Conservation (phyloP, 2,888 invertebrate species). For the Subacronicta megacephala region DNA sequence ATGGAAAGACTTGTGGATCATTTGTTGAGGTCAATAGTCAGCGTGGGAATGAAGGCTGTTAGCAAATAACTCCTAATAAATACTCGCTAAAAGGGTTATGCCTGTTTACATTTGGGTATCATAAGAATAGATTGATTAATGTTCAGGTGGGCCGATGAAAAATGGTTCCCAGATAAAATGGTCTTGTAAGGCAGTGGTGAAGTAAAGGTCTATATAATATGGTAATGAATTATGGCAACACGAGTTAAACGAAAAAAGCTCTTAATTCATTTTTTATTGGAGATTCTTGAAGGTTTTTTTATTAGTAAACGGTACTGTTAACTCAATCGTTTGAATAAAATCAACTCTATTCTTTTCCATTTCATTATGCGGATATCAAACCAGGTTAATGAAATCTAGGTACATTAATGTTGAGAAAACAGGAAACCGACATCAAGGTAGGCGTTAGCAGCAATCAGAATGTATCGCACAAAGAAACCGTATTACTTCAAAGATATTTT, state of each 20-base stretch:
- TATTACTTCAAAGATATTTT: too few species aligned
- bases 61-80: slow-evolving; percentile 57
- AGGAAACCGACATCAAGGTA: too few species aligned
- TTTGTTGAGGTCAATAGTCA: slow-evolving; percentile 7
- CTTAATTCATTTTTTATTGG: too few species aligned
- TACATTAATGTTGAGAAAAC: too few species aligned
- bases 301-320: too few species aligned
- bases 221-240: slow-evolving; percentile 26
- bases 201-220: slow-evolving; percentile 13
- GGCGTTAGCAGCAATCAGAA: too few species aligned
- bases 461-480: too few species aligned
- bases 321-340: too few species aligned
- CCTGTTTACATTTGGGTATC: slow-evolving; percentile 54
- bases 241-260: slow-evolving; percentile 2
- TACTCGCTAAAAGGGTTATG: slow-evolving; percentile 59
- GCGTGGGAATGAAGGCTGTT: slow-evolving; percentile 57
- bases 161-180: slow-evolving; percentile 47
- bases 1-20: slow-evolving; percentile 7
- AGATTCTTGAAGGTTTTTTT: too few species aligned
- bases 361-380: too few species aligned
- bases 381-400: too few species aligned
- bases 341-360: too few species aligned
- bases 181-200: slow-evolving; percentile 34
- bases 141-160: slow-evolving; percentile 52
- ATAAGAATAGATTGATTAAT: slow-evolving; percentile 59